Evolutionary conservation across 2,888 invertebrate genomes (phyloP), one percentile per base, ranked within the genome.

Genomic region (Mechanitis mazaeus): DNA sequence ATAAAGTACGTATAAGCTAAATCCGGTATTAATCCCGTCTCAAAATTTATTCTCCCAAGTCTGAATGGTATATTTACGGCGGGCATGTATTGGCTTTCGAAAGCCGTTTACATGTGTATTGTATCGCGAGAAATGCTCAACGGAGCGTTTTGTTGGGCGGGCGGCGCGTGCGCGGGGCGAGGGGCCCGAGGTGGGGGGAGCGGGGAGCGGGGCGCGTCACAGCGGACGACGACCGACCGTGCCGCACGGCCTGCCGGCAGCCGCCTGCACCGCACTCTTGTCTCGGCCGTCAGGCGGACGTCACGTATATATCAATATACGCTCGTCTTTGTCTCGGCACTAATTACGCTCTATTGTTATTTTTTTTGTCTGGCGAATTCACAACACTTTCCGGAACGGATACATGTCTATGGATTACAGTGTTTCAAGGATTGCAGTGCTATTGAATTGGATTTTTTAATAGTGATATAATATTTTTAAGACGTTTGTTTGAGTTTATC

Each of bases 341-440:
- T 76, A 70, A 69, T 71, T 75, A 75, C 81, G 78, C 77, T 75
- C 75, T 72, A 70, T 78, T 77, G 79, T 81, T 85, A 85, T 86
- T 86, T 87, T 42, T 78, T 78, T 79, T 78, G 77, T 63, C 68
- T 69, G 71, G 74, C 71, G 67, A 68, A 75, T 72, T 69, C 68
- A 66, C 72, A 68, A 66, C 64, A 64, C 68, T 65, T 69, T 64
- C 67, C 70, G 65, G 67, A 70, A 74, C 75, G 75, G 75, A 80
- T 75, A 71, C 68, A 59, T 58, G 72, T 73, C 71, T 72, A 72
- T 85, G 89, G 89, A 90, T 90, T 89, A 75, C 89, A 89, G 89
- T 90, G 89, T 71, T 71, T 70, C 68, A 76, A 76, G 89, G 89
- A 90, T 88, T 89, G 88, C 90, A 90, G 90, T 90, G 89, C 74